Evolutionary conservation across 2,888 invertebrate genomes (phyloP), one percentile per base, ranked within the genome.

Genomic region (Mesorhabditis spiculigera): DNA sequence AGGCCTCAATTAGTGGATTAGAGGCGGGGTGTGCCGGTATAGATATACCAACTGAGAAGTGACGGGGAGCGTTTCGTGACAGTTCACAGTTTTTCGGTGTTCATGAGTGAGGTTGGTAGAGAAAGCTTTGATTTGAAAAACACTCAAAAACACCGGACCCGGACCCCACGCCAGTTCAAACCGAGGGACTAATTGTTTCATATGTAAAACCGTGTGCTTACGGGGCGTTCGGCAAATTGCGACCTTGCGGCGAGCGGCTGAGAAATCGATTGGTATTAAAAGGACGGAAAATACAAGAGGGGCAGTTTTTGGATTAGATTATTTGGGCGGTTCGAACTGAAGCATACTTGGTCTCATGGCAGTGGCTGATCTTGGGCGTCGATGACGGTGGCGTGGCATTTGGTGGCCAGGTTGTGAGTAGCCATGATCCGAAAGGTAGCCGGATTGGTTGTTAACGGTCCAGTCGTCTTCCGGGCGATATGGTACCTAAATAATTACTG

Each of bases 371-470:
- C 79, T 66, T 10, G 79, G 79, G 63, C 81, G 61, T 63, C 81
- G 68, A n/a, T 77, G 77, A 67, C 75, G 71, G 63, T 76, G 69
- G 66, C 78, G 68, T 50, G 8, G 58, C 10, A 5, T 72, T 68
- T 10, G 75, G 69, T 43, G 71, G 69, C 66, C 75, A 72, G 0
- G 70, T 69, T 16, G 73, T 72, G 63, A 74, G 69, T 79, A 78
- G 0, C 77, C 76, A 70, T 81, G 78, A 71, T 81, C 81, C 6
- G 81, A 81, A 6, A 79, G 69, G 65, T 81, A 81, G 5, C 81
- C 78, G 28, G 75, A 74, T 6, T 74, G 72, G 28, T 68, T 77
- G 73, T 79, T 77, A 43, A 73, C 66, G 6, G 75, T 78, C 79
- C 81, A 78, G 63, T 74, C 75, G n/a, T 77, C 74, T 28, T 74